Evolutionary conservation across 2,888 invertebrate species (phyloP), one percentile per base, ranked within the genome.

Genomic region (Hydraecia micacea): DNA sequence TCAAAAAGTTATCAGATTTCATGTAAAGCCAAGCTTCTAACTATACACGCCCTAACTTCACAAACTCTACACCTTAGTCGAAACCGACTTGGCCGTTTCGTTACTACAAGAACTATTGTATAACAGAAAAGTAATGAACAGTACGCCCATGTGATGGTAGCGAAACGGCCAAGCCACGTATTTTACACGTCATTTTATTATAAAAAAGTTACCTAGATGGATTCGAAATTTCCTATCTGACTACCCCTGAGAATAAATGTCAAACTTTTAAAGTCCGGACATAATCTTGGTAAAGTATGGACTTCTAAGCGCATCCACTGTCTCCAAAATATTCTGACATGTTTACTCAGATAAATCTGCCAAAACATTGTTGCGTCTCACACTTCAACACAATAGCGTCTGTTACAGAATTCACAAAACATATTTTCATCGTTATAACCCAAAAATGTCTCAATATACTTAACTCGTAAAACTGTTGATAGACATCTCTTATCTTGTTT

Each of bases 401-500:
- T 55, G n/a, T 55, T 36, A 65, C 62, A 60, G 25, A 60, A 67
- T 42, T 49, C 73, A 21, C 52, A 60, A 69, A 73, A 36, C 39
- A 60, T 49, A 42, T 60, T 74, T 75, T 60, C 73, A 83, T 81
- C 70, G 77, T 68, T 77, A 75, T 32, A 65, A 46, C 72, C 68
- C 66, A 74, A 80, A 85, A 80, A 72, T 49, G 70, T 77, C 71
- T 76, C 67, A 75, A 77, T 79, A 73, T 11, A 55, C 55, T 55
- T 75, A 81, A 83, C 67, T 78, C 81, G 72, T 80, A 77, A 80
- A 81, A 75, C 70, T 73, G 73, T 83, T 79, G 88, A 88, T 77
- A 79, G 78, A 88, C 79, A 80, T 88, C 81, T 74, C 75, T 79
- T 73, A 85, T 84, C 83, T 86, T 82, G 82, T 81, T 88, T 78